A percentile compares a stretch with the other conserved stretches of the same genome.
These are phyloP conservation scores for Dipus sagitta DNA, from an alignment of 2,797 vertebrate species.

Conservation along the genomic window DNA sequence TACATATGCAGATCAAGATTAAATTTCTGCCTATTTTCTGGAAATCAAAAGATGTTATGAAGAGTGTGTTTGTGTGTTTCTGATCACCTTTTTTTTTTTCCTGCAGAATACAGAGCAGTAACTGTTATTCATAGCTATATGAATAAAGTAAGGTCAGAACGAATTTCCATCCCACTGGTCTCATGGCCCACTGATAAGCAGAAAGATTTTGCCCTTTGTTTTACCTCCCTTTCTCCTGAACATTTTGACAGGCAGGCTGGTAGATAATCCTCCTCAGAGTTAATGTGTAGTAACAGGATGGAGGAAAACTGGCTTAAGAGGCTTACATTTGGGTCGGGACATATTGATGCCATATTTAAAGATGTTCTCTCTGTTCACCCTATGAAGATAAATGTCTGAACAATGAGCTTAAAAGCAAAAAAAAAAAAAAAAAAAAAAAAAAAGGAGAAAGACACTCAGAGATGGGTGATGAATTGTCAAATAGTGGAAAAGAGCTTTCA, in stretches of 20 bases:
- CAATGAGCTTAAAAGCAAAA: slow-evolving; percentile 72
- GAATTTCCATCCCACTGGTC: slow-evolving; percentile 75
- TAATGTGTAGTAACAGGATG: slow-evolving; percentile 88
- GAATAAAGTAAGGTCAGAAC: slow-evolving; percentile 74
- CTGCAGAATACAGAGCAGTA: neutral
- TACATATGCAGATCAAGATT: slow-evolving; percentile 59
- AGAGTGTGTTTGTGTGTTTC: neutral
- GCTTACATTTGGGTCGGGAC: slow-evolving; percentile 85
- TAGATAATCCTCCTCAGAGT: slow-evolving; percentile 87
- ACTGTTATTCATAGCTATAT: slow-evolving; percentile 41
- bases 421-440: neutral
- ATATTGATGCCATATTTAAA: slow-evolving; percentile 84
- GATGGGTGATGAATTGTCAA: slow-evolving; percentile 79
- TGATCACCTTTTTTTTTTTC: neutral
- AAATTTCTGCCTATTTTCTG: slow-evolving; percentile 40
- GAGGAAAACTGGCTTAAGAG: slow-evolving; percentile 85
- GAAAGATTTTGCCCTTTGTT: slow-evolving; percentile 74
- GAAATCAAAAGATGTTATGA: slow-evolving; percentile 32
- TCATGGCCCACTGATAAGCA: slow-evolving; percentile 77
- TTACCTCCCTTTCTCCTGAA: slow-evolving; percentile 76
- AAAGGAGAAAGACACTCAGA: slow-evolving; percentile 31
- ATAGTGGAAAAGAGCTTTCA: slow-evolving; percentile 76
- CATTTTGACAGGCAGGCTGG: slow-evolving; percentile 85
- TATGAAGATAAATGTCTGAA: slow-evolving; percentile 83
- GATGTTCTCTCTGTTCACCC: slow-evolving; percentile 76